A percentile compares a stretch with the other conserved stretches of the same genome.
Conservation (phyloP, 2,113 vertebrate species). For the Poeciliopsis turrubarensis region DNA sequence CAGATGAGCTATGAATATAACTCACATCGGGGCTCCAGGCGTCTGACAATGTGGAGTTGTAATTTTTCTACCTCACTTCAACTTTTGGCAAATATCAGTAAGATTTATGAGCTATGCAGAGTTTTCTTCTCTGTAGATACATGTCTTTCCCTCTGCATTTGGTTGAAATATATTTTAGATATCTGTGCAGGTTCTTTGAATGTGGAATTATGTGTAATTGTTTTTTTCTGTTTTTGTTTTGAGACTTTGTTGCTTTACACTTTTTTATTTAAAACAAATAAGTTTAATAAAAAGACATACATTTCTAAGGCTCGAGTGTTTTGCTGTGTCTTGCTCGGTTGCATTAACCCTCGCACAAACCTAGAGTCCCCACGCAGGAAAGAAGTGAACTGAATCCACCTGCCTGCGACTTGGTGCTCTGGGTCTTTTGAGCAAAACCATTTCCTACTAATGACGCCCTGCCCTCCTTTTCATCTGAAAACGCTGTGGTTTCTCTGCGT, state of each 20-base stretch:
- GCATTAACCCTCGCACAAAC: conserved; percentile 11
- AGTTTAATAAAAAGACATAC: conserved; percentile 66
- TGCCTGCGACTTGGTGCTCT: conserved; percentile 49
- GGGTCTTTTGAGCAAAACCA: conserved; percentile 51
- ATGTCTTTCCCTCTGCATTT: conserved; percentile 43
- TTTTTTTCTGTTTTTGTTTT: conserved; percentile 33
- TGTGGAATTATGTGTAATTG: conserved; percentile 48
- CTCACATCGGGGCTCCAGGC: conserved; percentile 57
- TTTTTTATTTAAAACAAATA: conserved; percentile 77
- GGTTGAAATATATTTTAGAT: conserved; percentile 49
- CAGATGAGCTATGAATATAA: conserved; percentile 55
- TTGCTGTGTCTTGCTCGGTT: conserved; percentile 26
- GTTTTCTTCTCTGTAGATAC: conserved; percentile 79
- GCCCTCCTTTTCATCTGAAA: conserved; percentile 70
- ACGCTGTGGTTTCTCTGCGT: conserved; percentile 58
- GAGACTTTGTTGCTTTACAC: conserved; percentile 48
- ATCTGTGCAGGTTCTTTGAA: conserved; percentile 56
- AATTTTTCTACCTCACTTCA: conserved; percentile 91
- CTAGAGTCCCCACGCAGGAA: conserved; percentile 10
- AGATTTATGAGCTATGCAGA: conserved; percentile 83
- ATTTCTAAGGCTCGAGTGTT: conserved; percentile 53
- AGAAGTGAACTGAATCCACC: conserved; percentile 49
- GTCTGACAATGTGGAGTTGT: conserved; percentile 64
- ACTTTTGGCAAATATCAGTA: conserved; percentile 78
- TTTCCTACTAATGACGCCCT: conserved; percentile 58